Conservation (phyloP, 2,797 vertebrate genomes). For the Sebastes trivittatus region DNA sequence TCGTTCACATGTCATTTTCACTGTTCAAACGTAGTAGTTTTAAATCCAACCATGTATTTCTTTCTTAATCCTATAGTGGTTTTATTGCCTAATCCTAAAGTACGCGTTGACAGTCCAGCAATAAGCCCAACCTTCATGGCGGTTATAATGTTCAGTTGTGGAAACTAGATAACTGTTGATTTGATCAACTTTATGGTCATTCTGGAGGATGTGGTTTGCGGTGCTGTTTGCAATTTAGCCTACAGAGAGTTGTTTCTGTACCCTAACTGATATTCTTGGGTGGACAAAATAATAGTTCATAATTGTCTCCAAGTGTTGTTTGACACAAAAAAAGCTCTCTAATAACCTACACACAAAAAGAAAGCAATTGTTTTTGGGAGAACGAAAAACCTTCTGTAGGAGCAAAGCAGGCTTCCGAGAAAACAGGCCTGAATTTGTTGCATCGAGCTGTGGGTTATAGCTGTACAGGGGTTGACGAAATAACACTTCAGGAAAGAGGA, state of each 20-base stretch:
- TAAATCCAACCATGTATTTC: too few species aligned
- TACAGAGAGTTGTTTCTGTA: background rate
- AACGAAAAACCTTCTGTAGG: background rate
- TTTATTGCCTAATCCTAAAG: background rate
- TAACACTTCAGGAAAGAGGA: background rate
- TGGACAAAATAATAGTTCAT: background rate
- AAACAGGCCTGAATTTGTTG: background rate
- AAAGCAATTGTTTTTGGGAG: background rate
- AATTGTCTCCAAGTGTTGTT: background rate
- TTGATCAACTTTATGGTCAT: background rate
- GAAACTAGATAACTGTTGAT: background rate
- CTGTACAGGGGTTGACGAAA: background rate
- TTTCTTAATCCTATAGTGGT: too few species aligned
- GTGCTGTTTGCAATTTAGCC: background rate
- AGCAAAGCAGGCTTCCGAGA: background rate
- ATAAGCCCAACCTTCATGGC: background rate
- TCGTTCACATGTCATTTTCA: background rate
- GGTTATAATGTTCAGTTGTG: background rate
- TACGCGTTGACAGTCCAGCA: background rate
- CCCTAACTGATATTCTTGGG: background rate
- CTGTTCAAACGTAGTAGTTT: too few species aligned
- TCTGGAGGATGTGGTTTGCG: background rate
- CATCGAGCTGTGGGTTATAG: background rate
- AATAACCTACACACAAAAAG: background rate
- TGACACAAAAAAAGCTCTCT: background rate